phyloP scores from a whole-genome alignment of 2,888 invertebrate species.

The Andricus curvator region DNA sequence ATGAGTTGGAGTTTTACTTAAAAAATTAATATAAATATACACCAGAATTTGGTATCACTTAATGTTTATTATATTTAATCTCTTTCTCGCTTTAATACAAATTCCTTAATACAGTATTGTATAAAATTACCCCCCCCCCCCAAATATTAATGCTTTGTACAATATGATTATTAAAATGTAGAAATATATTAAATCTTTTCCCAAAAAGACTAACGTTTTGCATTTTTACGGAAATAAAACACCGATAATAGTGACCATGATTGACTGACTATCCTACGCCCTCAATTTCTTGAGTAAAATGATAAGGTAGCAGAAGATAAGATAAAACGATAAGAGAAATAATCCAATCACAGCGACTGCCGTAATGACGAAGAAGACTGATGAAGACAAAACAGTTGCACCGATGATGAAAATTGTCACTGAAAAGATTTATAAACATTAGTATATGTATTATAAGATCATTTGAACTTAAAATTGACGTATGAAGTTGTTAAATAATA shows the following conservation, averaged over 20 bases:
- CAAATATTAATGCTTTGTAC: constrained; percentile 4
- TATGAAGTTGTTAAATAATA: too few species aligned
- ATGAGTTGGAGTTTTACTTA: not conserved
- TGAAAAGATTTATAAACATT: not conserved
- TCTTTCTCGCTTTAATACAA: constrained; percentile 14
- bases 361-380: constrained; percentile 20
- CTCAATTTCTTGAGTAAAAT: constrained; percentile 4
- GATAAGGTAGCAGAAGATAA: constrained; percentile 17
- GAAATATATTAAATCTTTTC: not conserved
- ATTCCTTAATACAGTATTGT: not conserved
- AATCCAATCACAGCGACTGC: constrained; percentile 5
- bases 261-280: not conserved
- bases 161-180: not conserved
- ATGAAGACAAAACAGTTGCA: constrained; percentile 26
- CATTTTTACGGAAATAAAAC: not conserved
- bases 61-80: not conserved
- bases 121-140: not conserved
- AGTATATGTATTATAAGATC: not conserved
- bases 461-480: too few species aligned
- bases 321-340: constrained; percentile 23
- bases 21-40: not conserved
- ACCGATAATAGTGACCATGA: not conserved
- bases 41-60: not conserved
- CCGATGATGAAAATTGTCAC: constrained; percentile 31
- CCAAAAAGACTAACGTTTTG: not conserved